Percentiles rank a stretch among this genome's conserved stretches.
phyloP scores from a whole-genome alignment of 2,797 vertebrate species.

The Anabas testudineus region DNA sequence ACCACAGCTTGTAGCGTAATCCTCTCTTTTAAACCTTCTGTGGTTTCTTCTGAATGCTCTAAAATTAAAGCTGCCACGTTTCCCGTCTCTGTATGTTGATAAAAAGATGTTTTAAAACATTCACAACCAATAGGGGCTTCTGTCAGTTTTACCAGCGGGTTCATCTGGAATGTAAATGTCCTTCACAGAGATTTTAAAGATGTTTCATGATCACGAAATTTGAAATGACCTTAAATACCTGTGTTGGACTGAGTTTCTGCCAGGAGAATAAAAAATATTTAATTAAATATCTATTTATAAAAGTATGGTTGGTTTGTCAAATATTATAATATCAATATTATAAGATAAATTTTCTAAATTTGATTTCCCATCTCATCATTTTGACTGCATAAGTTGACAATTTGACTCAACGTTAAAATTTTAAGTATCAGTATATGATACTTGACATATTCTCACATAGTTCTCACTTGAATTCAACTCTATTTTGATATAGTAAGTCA shows the following conservation, averaged over 20 bases:
- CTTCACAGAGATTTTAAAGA: background rate
- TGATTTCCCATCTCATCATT: too few species aligned
- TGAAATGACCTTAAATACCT: too few species aligned
- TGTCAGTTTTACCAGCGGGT: slow-evolving; percentile 1
- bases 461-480: too few species aligned
- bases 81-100: background rate
- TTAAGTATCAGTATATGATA: too few species aligned
- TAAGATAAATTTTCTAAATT: too few species aligned
- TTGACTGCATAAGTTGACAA: too few species aligned
- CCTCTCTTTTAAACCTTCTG: slow-evolving; percentile 12
- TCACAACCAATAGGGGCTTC: slow-evolving; percentile 7
- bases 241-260: background rate
- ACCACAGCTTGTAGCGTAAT: background rate
- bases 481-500: too few species aligned
- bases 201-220: background rate
- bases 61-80: slow-evolving; percentile 17
- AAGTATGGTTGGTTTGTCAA: too few species aligned
- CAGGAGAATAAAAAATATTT: background rate
- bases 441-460: too few species aligned
- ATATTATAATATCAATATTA: too few species aligned
- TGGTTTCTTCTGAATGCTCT: background rate
- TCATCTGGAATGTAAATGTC: slow-evolving; percentile 5
- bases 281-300: too few species aligned
- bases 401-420: too few species aligned
- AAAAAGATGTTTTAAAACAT: background rate